Conservation (phyloP, 1,140 invertebrate genomes). For the Macrostomum lignano region DNA sequence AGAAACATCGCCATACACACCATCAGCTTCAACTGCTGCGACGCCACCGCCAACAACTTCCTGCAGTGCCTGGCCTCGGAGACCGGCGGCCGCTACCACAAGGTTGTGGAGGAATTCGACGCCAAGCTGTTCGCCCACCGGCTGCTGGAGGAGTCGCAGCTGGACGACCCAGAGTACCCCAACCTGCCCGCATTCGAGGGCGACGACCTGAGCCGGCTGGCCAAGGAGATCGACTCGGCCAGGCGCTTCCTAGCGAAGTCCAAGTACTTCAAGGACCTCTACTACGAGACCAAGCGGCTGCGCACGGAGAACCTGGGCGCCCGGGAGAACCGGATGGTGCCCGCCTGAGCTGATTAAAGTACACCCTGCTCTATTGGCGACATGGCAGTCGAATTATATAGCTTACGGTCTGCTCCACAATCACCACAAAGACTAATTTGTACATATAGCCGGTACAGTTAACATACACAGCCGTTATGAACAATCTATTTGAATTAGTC, state of each 20-base stretch:
- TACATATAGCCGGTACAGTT: too few relatives aligned
- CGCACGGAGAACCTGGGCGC: too few relatives aligned
- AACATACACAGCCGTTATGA: too few relatives aligned
- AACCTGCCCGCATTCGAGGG: conserved; percentile 25
- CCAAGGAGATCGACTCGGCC: conserved; percentile 18
- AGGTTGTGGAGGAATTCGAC: conserved; percentile 21
- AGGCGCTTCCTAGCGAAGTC: conserved; percentile 20
- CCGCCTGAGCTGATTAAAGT: too few relatives aligned
- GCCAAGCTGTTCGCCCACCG: conserved; percentile 24
- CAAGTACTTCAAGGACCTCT: conserved; percentile 4
- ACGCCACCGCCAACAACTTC: conserved; percentile 24
- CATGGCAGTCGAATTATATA: too few relatives aligned
- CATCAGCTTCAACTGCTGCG: conserved; percentile 27
- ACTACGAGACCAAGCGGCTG: too few relatives aligned
- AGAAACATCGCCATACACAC: conserved; percentile 21
- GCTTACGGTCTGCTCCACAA: too few relatives aligned
- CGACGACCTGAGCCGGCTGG: conserved; percentile 24
- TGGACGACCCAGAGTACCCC: conserved; percentile 14
- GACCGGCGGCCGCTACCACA: conserved; percentile 23
- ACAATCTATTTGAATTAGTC: too few relatives aligned
- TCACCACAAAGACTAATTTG: too few relatives aligned
- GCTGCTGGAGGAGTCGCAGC: conserved; percentile 10
- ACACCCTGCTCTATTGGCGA: too few relatives aligned
- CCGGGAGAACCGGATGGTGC: too few relatives aligned
- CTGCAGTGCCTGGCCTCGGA: conserved; percentile 15